phyloP scores from a whole-genome alignment of 1,140 invertebrate species.

The Choristoneura fumiferana region DNA sequence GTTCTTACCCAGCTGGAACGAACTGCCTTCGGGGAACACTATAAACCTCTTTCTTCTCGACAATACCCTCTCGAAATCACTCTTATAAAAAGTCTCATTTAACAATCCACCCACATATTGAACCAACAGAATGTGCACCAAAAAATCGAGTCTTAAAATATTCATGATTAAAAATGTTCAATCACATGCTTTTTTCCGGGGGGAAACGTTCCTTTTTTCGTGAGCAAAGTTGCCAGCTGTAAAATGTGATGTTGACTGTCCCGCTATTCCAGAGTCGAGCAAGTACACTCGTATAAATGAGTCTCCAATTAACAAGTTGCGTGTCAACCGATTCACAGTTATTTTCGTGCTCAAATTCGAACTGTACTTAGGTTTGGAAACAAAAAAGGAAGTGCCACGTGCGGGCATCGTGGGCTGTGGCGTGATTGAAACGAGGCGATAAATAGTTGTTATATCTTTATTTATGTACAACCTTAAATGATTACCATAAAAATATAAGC shows the following conservation, averaged over 20 bases:
- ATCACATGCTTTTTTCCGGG: constrained; percentile 22
- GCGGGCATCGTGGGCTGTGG: constrained; percentile 24
- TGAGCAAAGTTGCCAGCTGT: constrained; percentile 38
- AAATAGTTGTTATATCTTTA: too few species aligned
- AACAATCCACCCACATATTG: constrained; percentile 29
- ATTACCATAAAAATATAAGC: background rate
- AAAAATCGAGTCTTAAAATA: constrained; percentile 24
- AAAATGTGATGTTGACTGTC: constrained; percentile 51
- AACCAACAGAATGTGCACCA: constrained; percentile 28
- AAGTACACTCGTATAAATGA: constrained; percentile 54
- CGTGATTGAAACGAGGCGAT: constrained; percentile 20
- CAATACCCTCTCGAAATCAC: constrained; percentile 58
- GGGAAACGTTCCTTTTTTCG: constrained; percentile 12
- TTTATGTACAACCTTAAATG: background rate
- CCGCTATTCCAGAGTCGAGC: constrained; percentile 33
- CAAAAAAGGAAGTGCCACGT: constrained; percentile 47
- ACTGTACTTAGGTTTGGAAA: constrained; percentile 35
- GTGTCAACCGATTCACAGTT: constrained; percentile 63
- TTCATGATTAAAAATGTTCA: constrained; percentile 20
- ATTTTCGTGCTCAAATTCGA: constrained; percentile 39
- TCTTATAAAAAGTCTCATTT: constrained; percentile 32
- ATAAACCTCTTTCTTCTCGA: constrained; percentile 86
- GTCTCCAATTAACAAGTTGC: constrained; percentile 64
- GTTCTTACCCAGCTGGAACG: constrained; percentile 84
- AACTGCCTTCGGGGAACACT: constrained; percentile 88